Evolutionary conservation across 2,113 vertebrate genomes (phyloP).

Genomic region (Pristiophorus japonicus): DNA sequence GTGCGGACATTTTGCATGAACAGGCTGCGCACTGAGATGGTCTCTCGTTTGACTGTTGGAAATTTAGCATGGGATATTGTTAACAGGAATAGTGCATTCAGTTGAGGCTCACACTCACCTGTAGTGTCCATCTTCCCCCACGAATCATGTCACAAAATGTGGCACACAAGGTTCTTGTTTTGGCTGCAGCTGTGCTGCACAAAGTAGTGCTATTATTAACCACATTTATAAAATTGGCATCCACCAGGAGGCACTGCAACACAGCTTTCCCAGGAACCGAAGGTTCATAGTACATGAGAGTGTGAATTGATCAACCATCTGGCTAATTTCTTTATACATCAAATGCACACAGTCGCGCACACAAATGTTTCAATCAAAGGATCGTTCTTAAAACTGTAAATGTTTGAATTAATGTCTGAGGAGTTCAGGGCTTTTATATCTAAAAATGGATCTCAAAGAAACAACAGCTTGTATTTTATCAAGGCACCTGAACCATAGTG

Average conservation of each 20-base stretch:
- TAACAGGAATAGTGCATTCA: neutral
- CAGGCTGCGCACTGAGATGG: neutral
- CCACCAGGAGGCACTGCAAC: constrained; percentile 17
- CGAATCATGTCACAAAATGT: neutral
- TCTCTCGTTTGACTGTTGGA: neutral
- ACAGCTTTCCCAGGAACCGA: too few relatives aligned
- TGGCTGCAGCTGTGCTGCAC: neutral
- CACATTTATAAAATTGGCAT: neutral
- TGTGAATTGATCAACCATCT: neutral
- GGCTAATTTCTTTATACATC: neutral
- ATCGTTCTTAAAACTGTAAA: neutral
- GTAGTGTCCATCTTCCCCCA: neutral
- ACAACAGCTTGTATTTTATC: neutral
- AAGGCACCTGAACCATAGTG: constrained; percentile 15
- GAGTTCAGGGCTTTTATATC: neutral
- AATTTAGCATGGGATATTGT: neutral
- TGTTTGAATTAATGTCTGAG: constrained; percentile 13
- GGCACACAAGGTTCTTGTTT: neutral
- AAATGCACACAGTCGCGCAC: neutral
- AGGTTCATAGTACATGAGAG: neutral
- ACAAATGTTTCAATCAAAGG: neutral
- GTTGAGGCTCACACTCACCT: neutral
- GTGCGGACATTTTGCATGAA: neutral
- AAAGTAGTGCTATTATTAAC: neutral
- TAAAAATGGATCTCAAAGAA: constrained; percentile 6